Base-by-base conservation (phyloP, 2,113 vertebrate species). In the Litocranius walleri region DNA sequence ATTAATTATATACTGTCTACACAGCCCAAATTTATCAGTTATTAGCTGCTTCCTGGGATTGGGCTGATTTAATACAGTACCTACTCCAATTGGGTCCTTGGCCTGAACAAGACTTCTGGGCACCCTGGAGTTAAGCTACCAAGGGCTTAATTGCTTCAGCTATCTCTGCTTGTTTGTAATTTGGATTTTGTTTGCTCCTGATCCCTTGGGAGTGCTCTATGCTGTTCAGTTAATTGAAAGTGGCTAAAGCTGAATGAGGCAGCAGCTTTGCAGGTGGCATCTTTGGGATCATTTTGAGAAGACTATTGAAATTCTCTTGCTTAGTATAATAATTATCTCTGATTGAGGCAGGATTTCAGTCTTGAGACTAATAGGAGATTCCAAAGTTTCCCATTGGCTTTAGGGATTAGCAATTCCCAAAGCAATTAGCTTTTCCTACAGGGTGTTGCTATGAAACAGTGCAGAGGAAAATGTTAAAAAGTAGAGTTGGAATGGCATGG, bases 351-450 rank as follows among this genome's bases (percentile, higher is more conserved):
- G 98, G 96, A 96, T 92, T 98, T 97, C 97, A 96, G 92, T 90
- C 95, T 97, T 90, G 50, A 82, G 96, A 97, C 86, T 92, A 89
- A 82, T 97, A 95, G 98, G 92, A 98, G 95, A 98, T 97, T 98
- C 97, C 96, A 87, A 92, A 97, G 43, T 82, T 89, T 98, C 98
- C 96, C 97, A 61, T 82, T 97, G 94, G 97, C 96, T 94, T 93
- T 57, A 90, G 96, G 80, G 97, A 98, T 48, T 92, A 96, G 95
- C 36, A 97, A 93, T 97, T 97, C 97, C 93, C 95, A 1, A 82
- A 86, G 98, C 97, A 98, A 99, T 99, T 99, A 98, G 97, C 97
- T 98, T 98, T 96, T 97, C 95, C 96, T 96, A 86, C 61, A 97
- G 95, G 90, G 88, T 30, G 29, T 95, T 98, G 97, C n/a, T 98